phyloP scores from a whole-genome alignment of 2,797 vertebrate species.

The Sus cebifrons region DNA sequence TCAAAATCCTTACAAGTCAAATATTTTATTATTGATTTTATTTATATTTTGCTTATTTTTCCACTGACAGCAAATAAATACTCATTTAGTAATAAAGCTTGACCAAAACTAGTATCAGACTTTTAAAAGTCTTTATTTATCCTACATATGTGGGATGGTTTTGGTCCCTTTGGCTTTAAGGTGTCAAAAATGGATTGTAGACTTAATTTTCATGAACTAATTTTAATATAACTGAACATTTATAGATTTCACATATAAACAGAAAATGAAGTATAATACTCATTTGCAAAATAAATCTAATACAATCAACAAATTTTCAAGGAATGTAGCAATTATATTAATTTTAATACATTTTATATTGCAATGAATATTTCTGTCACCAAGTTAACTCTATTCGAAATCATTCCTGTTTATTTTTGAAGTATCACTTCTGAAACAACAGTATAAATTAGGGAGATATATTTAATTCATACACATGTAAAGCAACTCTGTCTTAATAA shows the following conservation, averaged over 20 bases:
- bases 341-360: not conserved
- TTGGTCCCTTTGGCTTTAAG: not conserved
- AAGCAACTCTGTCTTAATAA: not conserved
- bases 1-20: not conserved
- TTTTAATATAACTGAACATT: not conserved
- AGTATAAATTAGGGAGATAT: not conserved
- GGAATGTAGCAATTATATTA: not conserved
- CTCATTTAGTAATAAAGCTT: not conserved
- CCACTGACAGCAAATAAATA: not conserved
- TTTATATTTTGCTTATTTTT: not conserved
- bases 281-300: not conserved
- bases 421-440: not conserved
- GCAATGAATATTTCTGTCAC: not conserved
- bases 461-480: not conserved
- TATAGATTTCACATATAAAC: not conserved
- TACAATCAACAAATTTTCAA: not conserved
- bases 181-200: not conserved
- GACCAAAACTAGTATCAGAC: not conserved
- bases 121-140: not conserved
- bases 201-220: not conserved
- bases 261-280: not conserved
- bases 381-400: not conserved
- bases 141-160: not conserved
- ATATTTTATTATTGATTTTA: not conserved
- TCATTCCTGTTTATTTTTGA: not conserved